These are phyloP conservation scores for Beris morrisii DNA, from an alignment of 2,888 invertebrate genomes.

Conservation along the genomic window DNA sequence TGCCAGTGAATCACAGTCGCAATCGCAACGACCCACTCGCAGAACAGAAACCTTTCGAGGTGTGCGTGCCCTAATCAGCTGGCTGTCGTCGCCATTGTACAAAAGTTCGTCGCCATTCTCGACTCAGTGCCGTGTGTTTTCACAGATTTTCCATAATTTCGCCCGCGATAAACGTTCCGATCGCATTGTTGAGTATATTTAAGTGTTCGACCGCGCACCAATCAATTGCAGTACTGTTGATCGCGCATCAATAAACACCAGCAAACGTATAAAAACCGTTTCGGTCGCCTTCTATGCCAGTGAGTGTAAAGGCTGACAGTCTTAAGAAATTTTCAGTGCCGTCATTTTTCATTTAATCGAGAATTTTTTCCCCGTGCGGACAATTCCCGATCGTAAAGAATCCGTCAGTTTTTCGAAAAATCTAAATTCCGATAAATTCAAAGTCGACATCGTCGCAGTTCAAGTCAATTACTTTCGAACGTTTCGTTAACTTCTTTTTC, in stretches of 20 bases:
- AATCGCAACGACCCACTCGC: not conserved
- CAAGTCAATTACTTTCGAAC: too few species aligned
- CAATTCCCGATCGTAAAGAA: too few species aligned
- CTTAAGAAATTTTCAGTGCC: too few species aligned
- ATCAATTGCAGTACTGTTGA: not conserved
- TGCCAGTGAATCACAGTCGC: not conserved
- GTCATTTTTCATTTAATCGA: too few species aligned
- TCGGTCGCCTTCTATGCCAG: constrained; percentile 28
- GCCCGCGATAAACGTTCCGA: not conserved
- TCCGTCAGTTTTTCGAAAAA: too few species aligned
- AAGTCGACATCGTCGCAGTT: too few species aligned
- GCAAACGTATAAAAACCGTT: not conserved
- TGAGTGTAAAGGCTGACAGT: constrained; percentile 17
- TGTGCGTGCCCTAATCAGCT: constrained; percentile 13
- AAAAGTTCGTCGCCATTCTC: too few species aligned
- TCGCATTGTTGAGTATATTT: not conserved
- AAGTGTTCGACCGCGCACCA: too few species aligned
- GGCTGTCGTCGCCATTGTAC: not conserved
- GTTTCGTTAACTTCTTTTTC: too few species aligned
- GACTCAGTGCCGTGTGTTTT: not conserved
- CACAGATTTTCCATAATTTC: not conserved
- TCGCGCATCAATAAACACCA: too few species aligned
- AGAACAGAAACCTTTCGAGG: not conserved
- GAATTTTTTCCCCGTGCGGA: too few species aligned
- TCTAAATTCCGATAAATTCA: too few species aligned